Base-by-base conservation (phyloP, 2,888 invertebrate species). In the Busseola fusca region DNA sequence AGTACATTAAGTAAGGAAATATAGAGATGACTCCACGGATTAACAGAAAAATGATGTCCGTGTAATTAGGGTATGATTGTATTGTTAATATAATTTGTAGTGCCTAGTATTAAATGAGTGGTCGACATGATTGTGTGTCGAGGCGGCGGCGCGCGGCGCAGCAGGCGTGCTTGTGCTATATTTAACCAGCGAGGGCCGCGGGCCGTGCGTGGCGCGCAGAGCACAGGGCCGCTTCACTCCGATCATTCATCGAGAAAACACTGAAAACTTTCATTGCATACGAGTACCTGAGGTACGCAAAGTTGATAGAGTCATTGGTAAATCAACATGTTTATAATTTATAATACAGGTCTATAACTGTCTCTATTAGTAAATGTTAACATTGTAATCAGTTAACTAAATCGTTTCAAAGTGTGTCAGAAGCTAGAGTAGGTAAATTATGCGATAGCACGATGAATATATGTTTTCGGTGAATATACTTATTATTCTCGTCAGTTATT, bases 111-210 rank as follows among this genome's bases (percentile, higher is more conserved):
- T 86, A 89, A 87, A 89, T 87, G 88, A 92, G 92, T 91, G 89
- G 91, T 92, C 90, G 92, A 91, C 91, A 89, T 89, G 91, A 93
- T 93, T 93, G 93, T 93, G 90, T 91, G 91, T 88, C 88, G 92
- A 88, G 88, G 89, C 85, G 88, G 89, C 85, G 87, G 87, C 87
- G 89, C 88, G 88, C 85, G 86, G 86, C 88, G 90, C 88, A 91
- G 92, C 92, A 89, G 91, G 94, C 93, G 92, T 92, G 94, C 93
- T 91, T 88, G 91, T 86, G 92, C 95, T 95, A 95, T 92, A 94
- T 94, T 91, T 95, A 95, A 90, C 88, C 89, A 79, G 91, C 92
- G 94, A 94, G 95, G 94, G 94, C 93, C 92, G 92, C 89, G 88
- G 81, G 83, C 85, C 81, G 84, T 81, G 89, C 87, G 86, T 87